A percentile compares a stretch with the other conserved stretches of the same genome.
phyloP scores from a whole-genome alignment of 2,113 vertebrate species.

The Thamnophis sirtalis region DNA sequence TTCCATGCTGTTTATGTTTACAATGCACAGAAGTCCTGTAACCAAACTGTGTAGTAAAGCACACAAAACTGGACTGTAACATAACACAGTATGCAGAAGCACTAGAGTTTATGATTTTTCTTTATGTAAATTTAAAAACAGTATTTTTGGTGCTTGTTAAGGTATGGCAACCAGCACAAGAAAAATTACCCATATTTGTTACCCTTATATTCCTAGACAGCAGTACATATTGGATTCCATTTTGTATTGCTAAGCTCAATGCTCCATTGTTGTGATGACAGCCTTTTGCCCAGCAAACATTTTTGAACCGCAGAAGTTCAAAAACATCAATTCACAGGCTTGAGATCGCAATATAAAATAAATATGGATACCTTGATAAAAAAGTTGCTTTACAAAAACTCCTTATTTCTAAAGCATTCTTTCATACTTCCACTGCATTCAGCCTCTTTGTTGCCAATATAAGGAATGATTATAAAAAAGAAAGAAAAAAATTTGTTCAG shows the following conservation, averaged over 20 bases:
- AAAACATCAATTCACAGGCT: slow-evolving; percentile 64
- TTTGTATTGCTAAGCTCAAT: slow-evolving; percentile 65
- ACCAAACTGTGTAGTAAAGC: slow-evolving; percentile 93
- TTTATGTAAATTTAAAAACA: slow-evolving; percentile 63
- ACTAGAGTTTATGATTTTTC: slow-evolving; percentile 65
- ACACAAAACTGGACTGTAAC: slow-evolving; percentile 88
- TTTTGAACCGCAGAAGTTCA: slow-evolving; percentile 57
- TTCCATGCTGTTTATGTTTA: slow-evolving; percentile 99
- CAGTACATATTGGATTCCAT: slow-evolving; percentile 69
- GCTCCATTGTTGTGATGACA: slow-evolving; percentile 55
- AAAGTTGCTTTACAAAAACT: slow-evolving; percentile 62
- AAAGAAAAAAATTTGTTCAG: slow-evolving; percentile 51
- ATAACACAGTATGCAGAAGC: slow-evolving; percentile 78
- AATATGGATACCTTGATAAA: slow-evolving; percentile 59
- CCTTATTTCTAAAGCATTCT: slow-evolving; percentile 49
- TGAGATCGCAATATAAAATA: slow-evolving; percentile 60
- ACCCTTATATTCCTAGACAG: slow-evolving; percentile 63
- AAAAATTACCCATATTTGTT: slow-evolving; percentile 53
- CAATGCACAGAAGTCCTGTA: slow-evolving; percentile 99
- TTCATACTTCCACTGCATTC: slow-evolving; percentile 55
- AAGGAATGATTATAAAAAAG: slow-evolving; percentile 60
- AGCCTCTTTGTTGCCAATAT: slow-evolving; percentile 62
- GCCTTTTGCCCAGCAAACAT: slow-evolving; percentile 63
- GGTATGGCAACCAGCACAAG: slow-evolving; percentile 64
- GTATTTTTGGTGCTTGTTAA: slow-evolving; percentile 70